phyloP scores from a whole-genome alignment of 2,888 invertebrate species.

The Drosophila imparisetae region DNA sequence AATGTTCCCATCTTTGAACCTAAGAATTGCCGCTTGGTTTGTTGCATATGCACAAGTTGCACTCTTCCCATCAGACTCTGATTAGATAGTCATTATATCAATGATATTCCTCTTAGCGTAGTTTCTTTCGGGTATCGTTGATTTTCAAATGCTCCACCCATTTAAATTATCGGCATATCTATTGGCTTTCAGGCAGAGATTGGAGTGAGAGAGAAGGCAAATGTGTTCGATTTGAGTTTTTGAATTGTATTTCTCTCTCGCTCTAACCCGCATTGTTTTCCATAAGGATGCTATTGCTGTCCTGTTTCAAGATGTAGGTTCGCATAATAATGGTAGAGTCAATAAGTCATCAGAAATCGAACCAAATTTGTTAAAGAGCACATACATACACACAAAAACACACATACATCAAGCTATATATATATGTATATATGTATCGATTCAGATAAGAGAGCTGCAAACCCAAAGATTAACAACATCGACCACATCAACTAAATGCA shows the following conservation, averaged over 20 bases:
- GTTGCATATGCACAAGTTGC: background rate
- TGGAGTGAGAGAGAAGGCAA: conserved; percentile 1
- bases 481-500: conserved; percentile 25
- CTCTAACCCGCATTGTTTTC: background rate
- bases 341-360: conserved; percentile 56
- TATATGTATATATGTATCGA: background rate
- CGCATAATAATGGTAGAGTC: background rate
- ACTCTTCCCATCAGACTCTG: background rate
- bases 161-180: conserved; percentile 3
- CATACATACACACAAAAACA: conserved; percentile 21
- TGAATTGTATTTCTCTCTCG: background rate
- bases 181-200: background rate
- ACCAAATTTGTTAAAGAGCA: conserved; percentile 72
- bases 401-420: conserved; percentile 16
- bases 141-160: conserved; percentile 26
- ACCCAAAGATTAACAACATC: conserved; percentile 23
- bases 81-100: background rate
- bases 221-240: background rate
- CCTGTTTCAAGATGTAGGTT: conserved; percentile 2
- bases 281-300: conserved; percentile 12
- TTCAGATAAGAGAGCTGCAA: conserved; percentile 28
- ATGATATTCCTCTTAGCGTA: background rate
- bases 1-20: background rate
- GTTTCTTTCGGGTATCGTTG: background rate
- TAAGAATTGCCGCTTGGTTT: background rate